Evolutionary conservation across 1,140 invertebrate genomes (phyloP).

Genomic region (Muscidifurax raptorellus): DNA sequence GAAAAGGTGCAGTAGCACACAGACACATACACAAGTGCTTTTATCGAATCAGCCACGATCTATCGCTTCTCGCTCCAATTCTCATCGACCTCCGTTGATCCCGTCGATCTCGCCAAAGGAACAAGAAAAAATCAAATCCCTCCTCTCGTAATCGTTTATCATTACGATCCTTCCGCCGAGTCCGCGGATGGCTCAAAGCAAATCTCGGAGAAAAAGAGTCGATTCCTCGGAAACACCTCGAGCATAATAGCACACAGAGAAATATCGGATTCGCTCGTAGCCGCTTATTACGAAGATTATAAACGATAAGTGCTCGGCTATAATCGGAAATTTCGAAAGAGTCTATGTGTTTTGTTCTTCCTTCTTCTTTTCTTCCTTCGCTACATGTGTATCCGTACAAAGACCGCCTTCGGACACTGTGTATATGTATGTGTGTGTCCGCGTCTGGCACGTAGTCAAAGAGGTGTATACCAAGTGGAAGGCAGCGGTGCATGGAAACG

Average conservation of each 20-base stretch:
- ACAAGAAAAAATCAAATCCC: neutral
- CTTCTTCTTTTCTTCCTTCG: neutral
- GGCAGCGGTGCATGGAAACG: constrained; percentile 71
- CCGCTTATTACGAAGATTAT: neutral
- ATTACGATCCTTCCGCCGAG: neutral
- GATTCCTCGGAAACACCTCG: neutral
- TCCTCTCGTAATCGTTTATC: neutral
- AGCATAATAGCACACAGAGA: neutral
- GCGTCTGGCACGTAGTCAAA: neutral
- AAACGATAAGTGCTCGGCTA: neutral
- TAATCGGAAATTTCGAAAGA: constrained; percentile 11
- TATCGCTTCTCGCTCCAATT: constrained; percentile 51
- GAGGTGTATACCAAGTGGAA: constrained; percentile 35
- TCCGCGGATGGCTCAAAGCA: neutral
- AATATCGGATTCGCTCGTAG: neutral
- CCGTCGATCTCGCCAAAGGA: neutral
- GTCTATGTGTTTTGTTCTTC: neutral
- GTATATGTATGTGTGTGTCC: neutral
- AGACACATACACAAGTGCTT: too few species aligned
- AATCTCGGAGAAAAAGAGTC: neutral
- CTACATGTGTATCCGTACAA: neutral
- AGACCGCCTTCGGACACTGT: neutral
- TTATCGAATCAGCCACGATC: constrained; percentile 15
- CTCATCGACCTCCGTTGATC: constrained; percentile 38
- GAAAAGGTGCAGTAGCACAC: neutral